Evolutionary conservation across 2,888 invertebrate species (phyloP).

Genomic region (Sialis lutaria): DNA sequence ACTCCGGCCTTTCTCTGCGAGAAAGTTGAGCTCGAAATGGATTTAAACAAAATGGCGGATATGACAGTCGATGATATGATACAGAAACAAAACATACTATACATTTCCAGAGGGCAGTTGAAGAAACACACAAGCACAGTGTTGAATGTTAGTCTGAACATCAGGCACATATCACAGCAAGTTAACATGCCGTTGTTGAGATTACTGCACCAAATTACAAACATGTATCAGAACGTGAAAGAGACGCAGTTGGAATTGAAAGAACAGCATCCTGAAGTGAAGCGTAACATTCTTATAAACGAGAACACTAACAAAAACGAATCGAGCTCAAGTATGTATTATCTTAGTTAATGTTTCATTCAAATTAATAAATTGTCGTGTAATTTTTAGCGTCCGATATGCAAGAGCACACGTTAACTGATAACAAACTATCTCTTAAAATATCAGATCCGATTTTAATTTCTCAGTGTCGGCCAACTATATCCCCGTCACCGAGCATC

Average conservation of each 20-base stretch:
- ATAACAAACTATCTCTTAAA: slow-evolving; percentile 26
- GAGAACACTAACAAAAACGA: slow-evolving; percentile 36
- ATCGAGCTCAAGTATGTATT: slow-evolving; percentile 35
- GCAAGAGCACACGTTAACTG: slow-evolving; percentile 37
- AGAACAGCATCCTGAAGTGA: slow-evolving; percentile 40
- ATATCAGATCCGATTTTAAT: slow-evolving; percentile 23
- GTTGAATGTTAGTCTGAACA: slow-evolving; percentile 75
- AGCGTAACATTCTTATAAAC: slow-evolving; percentile 19
- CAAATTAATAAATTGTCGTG: not conserved
- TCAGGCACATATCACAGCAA: slow-evolving; percentile 83
- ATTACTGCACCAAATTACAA: slow-evolving; percentile 86
- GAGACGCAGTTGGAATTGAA: slow-evolving; percentile 83
- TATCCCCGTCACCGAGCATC: slow-evolving; percentile 35
- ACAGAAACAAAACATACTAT: slow-evolving; percentile 66
- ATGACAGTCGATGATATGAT: slow-evolving; percentile 75
- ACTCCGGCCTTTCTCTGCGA: slow-evolving; percentile 86
- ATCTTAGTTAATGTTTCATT: not conserved
- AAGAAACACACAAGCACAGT: slow-evolving; percentile 85
- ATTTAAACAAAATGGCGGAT: slow-evolving; percentile 77
- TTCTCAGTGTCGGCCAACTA: slow-evolving; percentile 22
- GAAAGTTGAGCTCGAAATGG: slow-evolving; percentile 75
- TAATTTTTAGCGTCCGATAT: slow-evolving; percentile 36
- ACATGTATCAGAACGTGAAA: slow-evolving; percentile 94
- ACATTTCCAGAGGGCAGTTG: slow-evolving; percentile 70
- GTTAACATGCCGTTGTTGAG: slow-evolving; percentile 91